These are phyloP conservation scores for Cantharis nigra DNA, from an alignment of 2,888 invertebrate species.

Conservation along the genomic window DNA sequence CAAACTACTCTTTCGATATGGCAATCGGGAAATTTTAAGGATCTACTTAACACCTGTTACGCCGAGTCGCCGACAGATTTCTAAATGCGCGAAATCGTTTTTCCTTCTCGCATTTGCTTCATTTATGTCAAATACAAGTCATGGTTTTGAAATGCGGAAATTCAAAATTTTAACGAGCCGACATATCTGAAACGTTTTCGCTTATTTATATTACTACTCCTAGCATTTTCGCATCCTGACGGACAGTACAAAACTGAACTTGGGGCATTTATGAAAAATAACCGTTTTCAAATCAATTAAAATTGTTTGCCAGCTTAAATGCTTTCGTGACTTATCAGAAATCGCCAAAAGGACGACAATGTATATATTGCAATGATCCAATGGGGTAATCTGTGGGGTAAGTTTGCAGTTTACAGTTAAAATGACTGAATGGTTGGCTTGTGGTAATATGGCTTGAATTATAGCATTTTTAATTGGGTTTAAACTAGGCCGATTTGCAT, in stretches of 20 bases:
- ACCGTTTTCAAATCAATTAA: too few relatives aligned
- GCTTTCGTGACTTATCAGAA: too few relatives aligned
- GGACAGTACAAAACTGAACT: not conserved
- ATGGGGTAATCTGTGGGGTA: too few relatives aligned
- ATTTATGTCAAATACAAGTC: slow-evolving; percentile 25
- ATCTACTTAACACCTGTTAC: slow-evolving; percentile 13
- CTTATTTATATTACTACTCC: not conserved
- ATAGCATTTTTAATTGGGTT: not conserved
- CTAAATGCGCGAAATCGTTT: slow-evolving; percentile 13
- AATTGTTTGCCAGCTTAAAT: too few relatives aligned
- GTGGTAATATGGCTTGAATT: not conserved
- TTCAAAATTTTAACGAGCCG: slow-evolving; percentile 15
- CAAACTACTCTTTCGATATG: slow-evolving; percentile 6
- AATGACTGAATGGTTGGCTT: too few relatives aligned
- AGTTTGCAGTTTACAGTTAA: too few relatives aligned
- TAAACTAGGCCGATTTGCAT: not conserved
- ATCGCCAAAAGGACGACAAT: too few relatives aligned
- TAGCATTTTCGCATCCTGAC: not conserved
- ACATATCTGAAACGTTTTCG: not conserved
- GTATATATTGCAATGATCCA: too few relatives aligned
- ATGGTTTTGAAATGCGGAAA: slow-evolving; percentile 17
- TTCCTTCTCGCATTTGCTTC: slow-evolving; percentile 12
- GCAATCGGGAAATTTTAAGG: slow-evolving; percentile 6
- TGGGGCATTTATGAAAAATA: too few relatives aligned
- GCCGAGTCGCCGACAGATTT: not conserved